phyloP scores from a whole-genome alignment of 2,113 vertebrate genomes.

The Cephalopterus ornatus region DNA sequence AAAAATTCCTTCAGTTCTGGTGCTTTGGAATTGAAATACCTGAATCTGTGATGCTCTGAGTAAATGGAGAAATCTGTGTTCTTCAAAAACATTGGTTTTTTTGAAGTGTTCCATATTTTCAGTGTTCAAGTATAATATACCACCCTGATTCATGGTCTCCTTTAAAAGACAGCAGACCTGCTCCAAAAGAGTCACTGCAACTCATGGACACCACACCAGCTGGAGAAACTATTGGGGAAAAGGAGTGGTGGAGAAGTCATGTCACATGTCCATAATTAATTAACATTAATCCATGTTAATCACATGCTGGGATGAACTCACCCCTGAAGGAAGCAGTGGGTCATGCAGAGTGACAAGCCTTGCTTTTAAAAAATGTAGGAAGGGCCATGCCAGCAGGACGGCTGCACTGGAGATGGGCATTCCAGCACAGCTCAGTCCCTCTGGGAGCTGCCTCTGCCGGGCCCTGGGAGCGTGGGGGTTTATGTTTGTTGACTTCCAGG shows the following conservation, averaged over 20 bases:
- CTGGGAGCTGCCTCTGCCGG: background rate
- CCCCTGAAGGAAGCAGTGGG: background rate
- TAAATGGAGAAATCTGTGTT: background rate
- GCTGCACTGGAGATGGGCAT: background rate
- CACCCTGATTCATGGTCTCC: background rate
- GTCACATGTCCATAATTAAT: too few relatives aligned
- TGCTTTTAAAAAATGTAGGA: background rate
- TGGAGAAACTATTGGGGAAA: background rate
- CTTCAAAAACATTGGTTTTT: background rate
- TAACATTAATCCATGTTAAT: too few relatives aligned
- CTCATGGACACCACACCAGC: background rate
- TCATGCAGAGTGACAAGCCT: fast-evolving
- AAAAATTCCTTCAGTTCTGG: background rate
- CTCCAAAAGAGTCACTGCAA: background rate
- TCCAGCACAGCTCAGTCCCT: background rate
- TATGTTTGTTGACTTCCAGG: background rate
- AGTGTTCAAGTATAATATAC: background rate
- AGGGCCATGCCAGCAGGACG: background rate
- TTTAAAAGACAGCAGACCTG: background rate
- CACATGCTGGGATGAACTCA: background rate
- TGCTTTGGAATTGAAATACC: background rate
- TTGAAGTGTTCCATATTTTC: background rate
- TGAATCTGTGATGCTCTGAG: background rate
- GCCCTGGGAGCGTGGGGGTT: background rate
- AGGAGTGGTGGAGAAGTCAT: background rate